A percentile compares a stretch with the other conserved stretches of the same genome.
These are phyloP conservation scores for Heliocidaris erythrogramma DNA, from an alignment of 35 echinoderm and acorn worm species.

Conservation along the genomic window DNA sequence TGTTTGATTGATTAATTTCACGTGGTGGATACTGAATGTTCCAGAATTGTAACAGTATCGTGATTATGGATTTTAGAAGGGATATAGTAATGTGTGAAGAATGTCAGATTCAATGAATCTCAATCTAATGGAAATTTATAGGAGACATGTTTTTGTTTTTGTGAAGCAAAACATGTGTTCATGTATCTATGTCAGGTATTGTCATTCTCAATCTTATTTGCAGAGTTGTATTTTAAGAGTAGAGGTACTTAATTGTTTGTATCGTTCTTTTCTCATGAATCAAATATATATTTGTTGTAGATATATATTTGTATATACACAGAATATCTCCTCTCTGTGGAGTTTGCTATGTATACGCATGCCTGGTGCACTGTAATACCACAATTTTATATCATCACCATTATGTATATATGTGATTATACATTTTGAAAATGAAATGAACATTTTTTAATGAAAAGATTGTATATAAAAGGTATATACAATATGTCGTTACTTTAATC, in stretches of 20 bases:
- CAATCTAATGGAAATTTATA: neutral
- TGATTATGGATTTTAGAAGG: neutral
- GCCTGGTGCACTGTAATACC: constrained; percentile 47
- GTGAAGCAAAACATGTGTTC: neutral
- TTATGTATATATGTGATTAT: constrained; percentile 36
- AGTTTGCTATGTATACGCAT: constrained; percentile 15
- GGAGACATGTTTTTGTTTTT: neutral
- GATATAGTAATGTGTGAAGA: neutral
- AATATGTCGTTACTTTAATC: neutral
- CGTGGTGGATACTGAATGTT: neutral
- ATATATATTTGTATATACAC: constrained; percentile 40
- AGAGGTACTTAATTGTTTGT: neutral
- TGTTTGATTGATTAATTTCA: constrained; percentile 44
- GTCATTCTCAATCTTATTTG: neutral
- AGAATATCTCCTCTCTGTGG: neutral
- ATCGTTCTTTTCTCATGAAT: constrained; percentile 6
- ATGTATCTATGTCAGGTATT: neutral
- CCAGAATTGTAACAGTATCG: neutral
- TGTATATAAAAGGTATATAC: constrained; percentile 47
- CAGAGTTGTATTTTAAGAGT: constrained; percentile 3
- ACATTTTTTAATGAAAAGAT: constrained; percentile 36
- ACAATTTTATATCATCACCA: constrained; percentile 33
- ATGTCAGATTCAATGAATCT: neutral
- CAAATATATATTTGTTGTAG: constrained; percentile 26
- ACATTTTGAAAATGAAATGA: constrained; percentile 47